A percentile compares a stretch with the other conserved stretches of the same genome.
phyloP scores from a whole-genome alignment of 2,888 invertebrate species.

The Zonitis immaculata region DNA sequence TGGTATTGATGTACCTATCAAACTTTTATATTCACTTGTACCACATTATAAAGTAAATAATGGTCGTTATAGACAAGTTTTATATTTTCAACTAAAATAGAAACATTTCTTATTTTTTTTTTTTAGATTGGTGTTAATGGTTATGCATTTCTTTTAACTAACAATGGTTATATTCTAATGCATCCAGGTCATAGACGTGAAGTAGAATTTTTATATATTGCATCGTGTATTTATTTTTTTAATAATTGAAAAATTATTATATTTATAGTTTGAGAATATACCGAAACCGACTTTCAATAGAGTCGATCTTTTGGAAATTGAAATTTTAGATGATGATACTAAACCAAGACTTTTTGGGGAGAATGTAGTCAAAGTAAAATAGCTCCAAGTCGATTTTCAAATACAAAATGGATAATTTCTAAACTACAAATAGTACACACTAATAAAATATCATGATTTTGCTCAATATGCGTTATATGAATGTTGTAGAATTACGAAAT shows the following conservation, averaged over 20 bases:
- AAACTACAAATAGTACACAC: too few relatives aligned
- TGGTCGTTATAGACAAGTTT: neutral
- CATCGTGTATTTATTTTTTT: too few relatives aligned
- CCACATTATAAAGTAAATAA: constrained; percentile 83
- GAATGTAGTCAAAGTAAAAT: constrained; percentile 41
- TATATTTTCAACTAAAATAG: too few relatives aligned
- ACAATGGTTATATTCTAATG: constrained; percentile 89
- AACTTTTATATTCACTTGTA: constrained; percentile 81
- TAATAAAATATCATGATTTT: too few relatives aligned
- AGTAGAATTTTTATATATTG: too few relatives aligned
- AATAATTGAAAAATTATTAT: too few relatives aligned
- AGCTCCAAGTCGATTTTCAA: too few relatives aligned
- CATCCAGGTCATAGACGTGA: constrained; percentile 92
- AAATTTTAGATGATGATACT: constrained; percentile 64
- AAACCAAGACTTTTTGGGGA: constrained; percentile 72
- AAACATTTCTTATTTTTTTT: neutral
- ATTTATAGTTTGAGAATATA: constrained; percentile 50
- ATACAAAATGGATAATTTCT: too few relatives aligned
- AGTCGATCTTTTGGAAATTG: constrained; percentile 93
- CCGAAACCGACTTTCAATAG: constrained; percentile 95
- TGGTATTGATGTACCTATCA: constrained; percentile 91
- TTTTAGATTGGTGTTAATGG: constrained; percentile 88
- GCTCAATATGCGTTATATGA: too few relatives aligned
- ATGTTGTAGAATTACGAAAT: too few relatives aligned
- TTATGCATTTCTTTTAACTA: constrained; percentile 91